phyloP scores from a whole-genome alignment of 23 tunicate genomes.

The Corella eumyota region DNA sequence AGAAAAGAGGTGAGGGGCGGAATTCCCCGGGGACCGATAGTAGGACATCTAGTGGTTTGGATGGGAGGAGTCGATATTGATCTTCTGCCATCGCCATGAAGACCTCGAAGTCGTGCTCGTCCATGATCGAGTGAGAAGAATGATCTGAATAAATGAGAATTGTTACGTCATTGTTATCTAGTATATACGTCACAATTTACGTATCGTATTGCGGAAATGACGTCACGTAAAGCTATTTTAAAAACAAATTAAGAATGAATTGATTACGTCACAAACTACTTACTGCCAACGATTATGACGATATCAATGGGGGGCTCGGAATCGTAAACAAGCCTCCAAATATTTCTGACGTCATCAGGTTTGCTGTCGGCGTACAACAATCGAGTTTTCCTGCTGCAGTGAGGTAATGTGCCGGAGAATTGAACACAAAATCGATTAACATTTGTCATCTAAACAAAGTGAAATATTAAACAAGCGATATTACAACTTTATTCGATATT shows the following conservation, averaged over 20 bases:
- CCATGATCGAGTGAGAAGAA: constrained; percentile 28
- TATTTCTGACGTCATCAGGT: constrained; percentile 33
- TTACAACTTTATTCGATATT: no score
- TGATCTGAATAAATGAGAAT: constrained; percentile 23
- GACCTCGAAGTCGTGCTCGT: constrained; percentile 44
- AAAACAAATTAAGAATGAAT: no score
- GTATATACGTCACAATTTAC: background rate
- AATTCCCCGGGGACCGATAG: constrained; percentile 34
- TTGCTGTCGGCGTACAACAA: constrained; percentile 55
- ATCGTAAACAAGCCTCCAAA: constrained; percentile 45
- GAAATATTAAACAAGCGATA: no score
- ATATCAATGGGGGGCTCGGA: constrained; percentile 25
- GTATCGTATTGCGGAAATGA: no score
- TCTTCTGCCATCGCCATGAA: constrained; percentile 92
- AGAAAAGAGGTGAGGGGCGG: constrained; percentile 33
- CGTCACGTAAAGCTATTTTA: no score
- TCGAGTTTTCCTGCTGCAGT: constrained; percentile 41
- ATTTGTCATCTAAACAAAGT: constrained; percentile 22
- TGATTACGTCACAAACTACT: no score
- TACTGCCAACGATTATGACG: constrained; percentile 39
- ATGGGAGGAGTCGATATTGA: constrained; percentile 57
- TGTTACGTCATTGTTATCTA: background rate
- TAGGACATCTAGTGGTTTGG: constrained; percentile 53
- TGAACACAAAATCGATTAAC: constrained; percentile 69
- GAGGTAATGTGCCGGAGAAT: constrained; percentile 46